Conservation (phyloP, 2,888 invertebrate species). For the Harpagoxenus sublaevis region DNA sequence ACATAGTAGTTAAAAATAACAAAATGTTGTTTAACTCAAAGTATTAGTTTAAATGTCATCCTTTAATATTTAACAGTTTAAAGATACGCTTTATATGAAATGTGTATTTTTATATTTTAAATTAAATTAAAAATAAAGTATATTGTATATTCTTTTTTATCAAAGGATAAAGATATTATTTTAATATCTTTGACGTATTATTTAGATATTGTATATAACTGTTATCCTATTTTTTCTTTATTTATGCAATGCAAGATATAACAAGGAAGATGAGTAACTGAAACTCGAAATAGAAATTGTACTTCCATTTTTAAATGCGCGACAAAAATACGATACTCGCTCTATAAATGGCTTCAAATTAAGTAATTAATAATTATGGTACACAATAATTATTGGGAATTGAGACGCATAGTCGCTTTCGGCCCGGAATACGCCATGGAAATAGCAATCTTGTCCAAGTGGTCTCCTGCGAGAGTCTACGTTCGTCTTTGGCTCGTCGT, state of each 20-base stretch:
- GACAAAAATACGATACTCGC: neutral
- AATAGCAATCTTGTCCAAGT: conserved; percentile 27
- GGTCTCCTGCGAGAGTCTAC: neutral
- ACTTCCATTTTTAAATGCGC: neutral
- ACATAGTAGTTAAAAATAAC: too few relatives aligned
- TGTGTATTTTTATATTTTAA: neutral
- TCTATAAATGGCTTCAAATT: neutral
- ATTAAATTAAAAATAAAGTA: neutral
- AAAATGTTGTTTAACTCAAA: too few relatives aligned
- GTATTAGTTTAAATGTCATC: too few relatives aligned
- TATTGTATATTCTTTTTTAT: neutral
- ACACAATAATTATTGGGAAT: neutral
- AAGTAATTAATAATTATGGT: neutral
- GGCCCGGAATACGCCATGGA: neutral
- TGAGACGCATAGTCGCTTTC: neutral
- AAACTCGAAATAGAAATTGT: neutral
- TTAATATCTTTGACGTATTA: neutral
- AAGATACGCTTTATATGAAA: neutral
- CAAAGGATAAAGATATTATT: neutral
- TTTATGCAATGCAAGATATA: neutral
- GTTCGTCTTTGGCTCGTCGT: neutral
- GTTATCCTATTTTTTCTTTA: neutral
- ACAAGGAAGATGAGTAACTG: neutral
- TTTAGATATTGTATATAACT: neutral
- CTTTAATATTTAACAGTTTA: too few relatives aligned